phyloP scores from a whole-genome alignment of 2,113 vertebrate species.

The Dolichotis patagonum region DNA sequence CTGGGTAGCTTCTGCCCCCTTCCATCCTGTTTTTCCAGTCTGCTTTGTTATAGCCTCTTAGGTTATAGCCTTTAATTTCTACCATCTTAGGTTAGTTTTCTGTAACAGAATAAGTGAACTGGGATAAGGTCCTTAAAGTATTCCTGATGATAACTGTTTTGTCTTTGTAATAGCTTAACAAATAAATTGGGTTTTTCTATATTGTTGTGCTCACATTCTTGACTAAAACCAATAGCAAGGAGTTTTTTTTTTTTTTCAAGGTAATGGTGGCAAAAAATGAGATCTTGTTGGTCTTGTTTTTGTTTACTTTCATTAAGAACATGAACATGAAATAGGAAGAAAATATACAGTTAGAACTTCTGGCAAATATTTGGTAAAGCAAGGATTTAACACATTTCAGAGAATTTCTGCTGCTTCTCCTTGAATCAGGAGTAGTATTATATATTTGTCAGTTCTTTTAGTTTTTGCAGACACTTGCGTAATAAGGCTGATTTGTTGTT shows the following conservation, averaged over 20 bases:
- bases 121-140: slow-evolving; percentile 59
- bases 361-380: neutral
- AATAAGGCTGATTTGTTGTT: neutral
- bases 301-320: slow-evolving; percentile 32
- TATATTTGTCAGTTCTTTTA: neutral
- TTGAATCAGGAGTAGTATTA: slow-evolving; percentile 27
- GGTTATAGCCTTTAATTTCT: slow-evolving; percentile 27
- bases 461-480: neutral
- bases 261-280: neutral
- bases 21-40: neutral
- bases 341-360: neutral
- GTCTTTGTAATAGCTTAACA: slow-evolving; percentile 85
- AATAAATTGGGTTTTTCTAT: slow-evolving; percentile 90
- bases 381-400: slow-evolving; percentile 1
- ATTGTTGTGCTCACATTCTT: slow-evolving; percentile 76
- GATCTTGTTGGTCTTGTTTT: slow-evolving; percentile 33
- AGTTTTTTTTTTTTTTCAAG: neutral
- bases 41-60: neutral
- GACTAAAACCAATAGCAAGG: slow-evolving; percentile 58
- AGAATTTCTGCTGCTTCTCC: slow-evolving; percentile 15
- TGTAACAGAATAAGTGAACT: slow-evolving; percentile 64
- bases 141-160: slow-evolving; percentile 70
- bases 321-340: slow-evolving; percentile 7
- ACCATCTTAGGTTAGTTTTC: slow-evolving; percentile 65
- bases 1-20: slow-evolving; percentile 48